Conservation (phyloP, 2,113 vertebrate species). For the Petrocephalus zakoni region DNA sequence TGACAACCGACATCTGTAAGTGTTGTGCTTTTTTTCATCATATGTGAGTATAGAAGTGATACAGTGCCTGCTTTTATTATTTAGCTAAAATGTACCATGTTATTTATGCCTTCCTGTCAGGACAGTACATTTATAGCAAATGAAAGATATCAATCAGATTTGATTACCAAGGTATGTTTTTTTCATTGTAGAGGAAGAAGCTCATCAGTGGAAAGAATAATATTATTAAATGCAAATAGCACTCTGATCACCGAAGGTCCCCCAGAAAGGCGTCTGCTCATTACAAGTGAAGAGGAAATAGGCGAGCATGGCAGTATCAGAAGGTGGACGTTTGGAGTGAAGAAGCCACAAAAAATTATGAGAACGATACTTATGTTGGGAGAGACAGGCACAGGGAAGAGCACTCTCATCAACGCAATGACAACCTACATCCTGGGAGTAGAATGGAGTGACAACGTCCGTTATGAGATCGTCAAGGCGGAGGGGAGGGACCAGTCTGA, state of each 20-base stretch:
- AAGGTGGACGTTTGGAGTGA: slow-evolving; percentile 28
- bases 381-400: slow-evolving; percentile 38
- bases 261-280: slow-evolving; percentile 14
- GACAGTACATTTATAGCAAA: not conserved
- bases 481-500: slow-evolving; percentile 24
- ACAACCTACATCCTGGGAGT: slow-evolving; percentile 37
- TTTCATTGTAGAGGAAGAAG: not conserved
- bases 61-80: not conserved
- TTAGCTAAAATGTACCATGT: not conserved
- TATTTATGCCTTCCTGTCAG: not conserved
- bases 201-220: not conserved
- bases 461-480: slow-evolving; percentile 38
- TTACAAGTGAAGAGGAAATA: not conserved
- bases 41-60: not conserved
- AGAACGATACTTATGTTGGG: slow-evolving; percentile 37
- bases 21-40: too few species aligned
- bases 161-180: not conserved
- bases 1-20: too few species aligned
- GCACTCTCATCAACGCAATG: slow-evolving; percentile 39
- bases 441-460: slow-evolving; percentile 27
- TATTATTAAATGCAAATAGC: not conserved
- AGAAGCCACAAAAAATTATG: not conserved
- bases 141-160: not conserved
- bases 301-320: not conserved
- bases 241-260: not conserved